Base-by-base conservation (phyloP, 2,797 vertebrate species). In the Choloepus didactylus region DNA sequence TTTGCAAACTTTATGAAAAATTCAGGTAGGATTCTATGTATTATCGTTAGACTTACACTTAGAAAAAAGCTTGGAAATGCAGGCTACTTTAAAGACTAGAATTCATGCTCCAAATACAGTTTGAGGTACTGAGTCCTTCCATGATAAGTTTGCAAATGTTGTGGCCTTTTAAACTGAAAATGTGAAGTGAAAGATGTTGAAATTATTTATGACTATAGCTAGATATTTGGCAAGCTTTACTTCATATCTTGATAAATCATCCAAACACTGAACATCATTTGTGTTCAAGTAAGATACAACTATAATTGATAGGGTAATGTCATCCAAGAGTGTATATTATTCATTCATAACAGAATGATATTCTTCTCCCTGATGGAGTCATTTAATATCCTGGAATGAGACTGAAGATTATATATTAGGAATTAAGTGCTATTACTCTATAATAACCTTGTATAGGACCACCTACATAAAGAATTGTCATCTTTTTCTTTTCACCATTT, bases 191-290 rank as follows among this genome's bases (percentile, higher is more conserved):
- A 97, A 95, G 49, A 95, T 86, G 86, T 75, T 95, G 67, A 90
- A 96, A 93, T 95, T 95, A 97, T 96, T 96, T 97, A 97, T 93
- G 79, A 95, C 59, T 89, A 4, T 79, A 97, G 79, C 72, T 77
- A 93, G 82, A 69, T 44, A 95, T 97, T 96, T 97, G 95, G 94
- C 72, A 96, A 95, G 41, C 51, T 95, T 96, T 86, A 81, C 49
- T 91, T 94, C 44, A 54, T 92, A 80, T 91, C 90, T 86, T 94
- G 83, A 94, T 90, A 97, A 97, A 97, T 95, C 89, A 96, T 75
- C 87, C 38, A 93, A 97, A 97, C 31, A 95, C 73, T 51, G 3
- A 96, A 75, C 46, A 85, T 82, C 59, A 95, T 96, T 96, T 96
- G 83, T 95, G 87, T 94, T 97, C 88, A 97, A 64, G 46, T 91